A percentile compares a stretch with the other conserved stretches of the same genome.
These are phyloP conservation scores for Stomatorhinus walkeri DNA, from an alignment of 2,797 vertebrate species.

Conservation along the genomic window DNA sequence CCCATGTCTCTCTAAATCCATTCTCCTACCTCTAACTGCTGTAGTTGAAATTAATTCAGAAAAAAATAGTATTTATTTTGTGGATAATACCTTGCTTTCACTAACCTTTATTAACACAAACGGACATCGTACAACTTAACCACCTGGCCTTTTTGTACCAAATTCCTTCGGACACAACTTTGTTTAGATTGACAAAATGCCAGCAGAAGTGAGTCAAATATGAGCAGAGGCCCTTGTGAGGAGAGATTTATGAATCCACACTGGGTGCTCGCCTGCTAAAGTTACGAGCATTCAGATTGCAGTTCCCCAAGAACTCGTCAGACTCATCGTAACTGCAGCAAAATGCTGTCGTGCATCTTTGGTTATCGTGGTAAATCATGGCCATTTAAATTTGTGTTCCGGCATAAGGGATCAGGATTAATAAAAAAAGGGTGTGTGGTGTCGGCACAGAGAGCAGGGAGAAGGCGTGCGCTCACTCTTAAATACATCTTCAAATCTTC, in stretches of 20 bases:
- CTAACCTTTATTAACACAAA: not conserved
- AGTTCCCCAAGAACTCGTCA: not conserved
- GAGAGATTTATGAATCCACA: not conserved
- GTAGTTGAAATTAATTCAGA: not conserved
- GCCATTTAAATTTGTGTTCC: not conserved
- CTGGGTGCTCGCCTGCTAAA: not conserved
- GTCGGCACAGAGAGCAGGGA: not conserved
- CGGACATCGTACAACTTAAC: not conserved
- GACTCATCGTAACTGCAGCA: not conserved
- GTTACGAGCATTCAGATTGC: not conserved
- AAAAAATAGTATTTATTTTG: not conserved
- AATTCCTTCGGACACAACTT: not conserved
- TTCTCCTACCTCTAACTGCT: not conserved
- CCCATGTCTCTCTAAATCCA: not conserved
- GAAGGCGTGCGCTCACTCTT: not conserved
- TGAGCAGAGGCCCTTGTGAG: not conserved
- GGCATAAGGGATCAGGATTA: not conserved
- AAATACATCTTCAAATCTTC: not conserved
- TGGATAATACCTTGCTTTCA: not conserved
- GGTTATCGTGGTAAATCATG: not conserved
- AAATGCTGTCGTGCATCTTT: not conserved
- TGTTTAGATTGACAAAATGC: not conserved
- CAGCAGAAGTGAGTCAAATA: not conserved
- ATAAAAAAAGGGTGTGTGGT: not conserved
- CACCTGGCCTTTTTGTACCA: not conserved